Evolutionary conservation across 2,797 vertebrate genomes (phyloP).

Genomic region (Ficedula albicollis): DNA sequence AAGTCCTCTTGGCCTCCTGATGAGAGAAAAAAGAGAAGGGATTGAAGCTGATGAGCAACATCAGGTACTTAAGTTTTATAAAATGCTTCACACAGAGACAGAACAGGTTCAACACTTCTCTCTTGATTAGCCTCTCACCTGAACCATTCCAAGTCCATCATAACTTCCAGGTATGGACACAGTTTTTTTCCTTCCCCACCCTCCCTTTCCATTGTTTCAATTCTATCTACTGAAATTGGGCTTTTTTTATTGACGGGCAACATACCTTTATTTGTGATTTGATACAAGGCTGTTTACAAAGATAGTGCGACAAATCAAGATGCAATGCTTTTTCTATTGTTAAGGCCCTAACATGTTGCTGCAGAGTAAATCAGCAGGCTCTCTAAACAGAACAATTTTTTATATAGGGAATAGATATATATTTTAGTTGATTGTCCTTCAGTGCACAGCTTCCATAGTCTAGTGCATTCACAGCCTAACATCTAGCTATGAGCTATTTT

Average conservation of each 20-base stretch:
- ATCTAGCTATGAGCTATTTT: neutral
- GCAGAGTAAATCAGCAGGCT: neutral
- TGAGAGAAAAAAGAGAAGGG: constrained; percentile 69
- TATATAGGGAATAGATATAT: neutral
- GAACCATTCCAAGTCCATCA: constrained; percentile 49
- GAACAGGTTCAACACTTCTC: neutral
- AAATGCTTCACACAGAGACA: constrained; percentile 29
- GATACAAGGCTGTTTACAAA: neutral
- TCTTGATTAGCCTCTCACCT: constrained; percentile 18
- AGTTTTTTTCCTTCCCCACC: neutral
- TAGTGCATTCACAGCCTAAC: neutral
- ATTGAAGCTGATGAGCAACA: constrained; percentile 34
- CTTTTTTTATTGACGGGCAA: neutral
- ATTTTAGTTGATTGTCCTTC: neutral
- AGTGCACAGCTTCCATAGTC: neutral
- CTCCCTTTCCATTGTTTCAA: neutral
- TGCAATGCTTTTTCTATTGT: neutral
- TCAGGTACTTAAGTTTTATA: neutral
- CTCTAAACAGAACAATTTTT: neutral
- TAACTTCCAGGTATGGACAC: neutral
- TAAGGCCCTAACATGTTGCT: neutral
- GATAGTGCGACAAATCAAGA: neutral
- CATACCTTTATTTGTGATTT: neutral
- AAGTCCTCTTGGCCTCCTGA: constrained; percentile 94
- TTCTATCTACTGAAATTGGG: neutral